Base-by-base conservation (phyloP, 2,797 vertebrate genomes). In the Onychomys torridus region DNA sequence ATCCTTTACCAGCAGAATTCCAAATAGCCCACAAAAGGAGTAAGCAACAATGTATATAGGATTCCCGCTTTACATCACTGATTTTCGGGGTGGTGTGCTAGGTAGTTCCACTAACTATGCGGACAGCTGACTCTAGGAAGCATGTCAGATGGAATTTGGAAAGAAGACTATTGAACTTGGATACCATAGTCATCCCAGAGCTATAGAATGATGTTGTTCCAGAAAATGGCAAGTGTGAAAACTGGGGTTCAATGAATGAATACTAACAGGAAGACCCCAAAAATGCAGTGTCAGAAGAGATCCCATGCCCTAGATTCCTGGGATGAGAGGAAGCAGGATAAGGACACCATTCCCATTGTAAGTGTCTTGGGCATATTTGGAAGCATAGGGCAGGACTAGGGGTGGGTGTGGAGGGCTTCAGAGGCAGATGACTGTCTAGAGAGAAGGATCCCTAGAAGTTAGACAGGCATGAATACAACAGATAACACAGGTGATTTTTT, bases 171-270 rank as follows among this genome's bases (percentile, higher is more conserved):
- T 4, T 46, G 71, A 89, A 90, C 85, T 82, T 96, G 59, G 29
- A 75, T 76, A 76, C 49, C 59, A 13, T 11, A 71, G 69, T 89
- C 16, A 37, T 11, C 69, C 79, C n/a, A 81, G 71, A 57, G 46
- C 5, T 40, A 87, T 65, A 93, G 83, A 90, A 76, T 79, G 5
- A 85, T 25, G 12, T 75, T 65, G 29, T 87, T 88, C 25, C 37
- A 78, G 57, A 93, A 94, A 92, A 59, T 0, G 4, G 0, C 46
- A 95, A 75, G 37, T n/a, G 3, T 16, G 52, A 78, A 93, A 89
- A 77, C 43, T 85, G 79, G 77, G 73, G 85, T 90, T 89, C n/a
- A 73, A 82, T 67, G 52, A 82, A 93, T 61, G 25, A 67, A 84
- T 52, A 32, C 85, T 23, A 82, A 55, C 13, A 40, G 12, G 79